These are phyloP conservation scores for Heliconius aoede DNA, from an alignment of 2,888 invertebrate genomes.

Conservation along the genomic window DNA sequence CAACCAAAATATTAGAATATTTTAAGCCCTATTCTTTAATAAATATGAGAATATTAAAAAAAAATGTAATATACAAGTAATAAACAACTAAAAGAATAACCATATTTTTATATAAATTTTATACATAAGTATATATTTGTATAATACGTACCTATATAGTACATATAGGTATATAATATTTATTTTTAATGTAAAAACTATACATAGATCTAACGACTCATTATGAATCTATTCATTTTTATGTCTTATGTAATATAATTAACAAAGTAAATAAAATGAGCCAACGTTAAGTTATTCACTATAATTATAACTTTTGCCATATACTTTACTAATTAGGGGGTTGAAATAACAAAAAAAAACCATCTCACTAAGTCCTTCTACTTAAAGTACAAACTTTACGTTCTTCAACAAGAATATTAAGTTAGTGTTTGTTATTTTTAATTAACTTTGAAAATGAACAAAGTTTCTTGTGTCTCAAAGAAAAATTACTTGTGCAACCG, in stretches of 20 bases:
- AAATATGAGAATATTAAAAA: background rate
- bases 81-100: background rate
- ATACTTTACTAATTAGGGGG: constrained; percentile 5
- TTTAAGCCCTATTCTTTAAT: background rate
- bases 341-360: background rate
- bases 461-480: constrained; percentile 21
- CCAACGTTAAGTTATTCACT: too few relatives aligned
- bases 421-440: constrained; percentile 25
- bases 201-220: too few relatives aligned
- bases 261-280: too few relatives aligned
- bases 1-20: constrained; percentile 17
- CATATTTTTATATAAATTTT: too few relatives aligned
- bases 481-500: constrained; percentile 17
- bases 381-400: constrained; percentile 10
- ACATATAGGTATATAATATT: too few relatives aligned
- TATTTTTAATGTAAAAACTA: too few relatives aligned
- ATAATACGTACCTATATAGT: too few relatives aligned
- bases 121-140: too few relatives aligned
- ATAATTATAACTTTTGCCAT: background rate
- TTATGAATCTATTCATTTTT: too few relatives aligned
- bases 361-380: constrained; percentile 4
- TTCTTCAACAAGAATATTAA: constrained; percentile 22
- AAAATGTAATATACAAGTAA: background rate
- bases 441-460: constrained; percentile 28
- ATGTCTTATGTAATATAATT: too few relatives aligned